Evolutionary conservation across 2,888 invertebrate genomes (phyloP).

Genomic region (Biston betularia): DNA sequence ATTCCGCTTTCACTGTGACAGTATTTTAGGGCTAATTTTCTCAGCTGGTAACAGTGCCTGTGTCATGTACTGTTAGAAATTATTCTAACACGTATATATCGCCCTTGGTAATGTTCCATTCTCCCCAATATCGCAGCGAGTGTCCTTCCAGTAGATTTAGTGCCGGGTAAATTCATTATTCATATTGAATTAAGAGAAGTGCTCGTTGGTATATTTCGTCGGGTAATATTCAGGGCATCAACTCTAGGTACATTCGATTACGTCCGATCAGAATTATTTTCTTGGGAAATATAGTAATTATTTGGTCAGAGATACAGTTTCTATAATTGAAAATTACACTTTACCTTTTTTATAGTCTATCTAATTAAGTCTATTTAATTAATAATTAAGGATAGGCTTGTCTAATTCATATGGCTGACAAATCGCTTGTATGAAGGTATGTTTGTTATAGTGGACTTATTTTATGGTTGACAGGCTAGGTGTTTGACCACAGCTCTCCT

Average conservation of each 20-base stretch:
- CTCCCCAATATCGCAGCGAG: slow-evolving; percentile 23
- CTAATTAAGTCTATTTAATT: no score
- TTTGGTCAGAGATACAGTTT: background rate
- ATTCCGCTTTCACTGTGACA: no score
- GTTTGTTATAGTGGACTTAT: no score
- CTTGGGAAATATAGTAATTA: background rate
- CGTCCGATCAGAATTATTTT: background rate
- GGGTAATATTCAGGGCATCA: slow-evolving; percentile 30
- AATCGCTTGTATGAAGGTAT: no score
- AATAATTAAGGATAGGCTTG: no score
- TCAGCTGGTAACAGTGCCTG: background rate
- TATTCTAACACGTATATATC: background rate
- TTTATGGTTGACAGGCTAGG: no score
- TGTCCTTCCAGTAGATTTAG: slow-evolving; percentile 29
- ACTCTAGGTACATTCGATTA: background rate
- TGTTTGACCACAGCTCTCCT: no score
- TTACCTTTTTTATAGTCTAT: no score
- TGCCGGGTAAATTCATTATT: slow-evolving; percentile 53
- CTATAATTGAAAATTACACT: no score
- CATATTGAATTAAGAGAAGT: slow-evolving; percentile 51
- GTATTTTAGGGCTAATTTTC: background rate
- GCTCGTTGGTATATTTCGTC: slow-evolving; percentile 24
- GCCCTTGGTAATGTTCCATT: slow-evolving; percentile 10
- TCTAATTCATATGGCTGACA: no score
- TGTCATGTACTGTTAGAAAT: no score